phyloP scores from a whole-genome alignment of 2,797 vertebrate species.

The Cyclopterus lumpus region DNA sequence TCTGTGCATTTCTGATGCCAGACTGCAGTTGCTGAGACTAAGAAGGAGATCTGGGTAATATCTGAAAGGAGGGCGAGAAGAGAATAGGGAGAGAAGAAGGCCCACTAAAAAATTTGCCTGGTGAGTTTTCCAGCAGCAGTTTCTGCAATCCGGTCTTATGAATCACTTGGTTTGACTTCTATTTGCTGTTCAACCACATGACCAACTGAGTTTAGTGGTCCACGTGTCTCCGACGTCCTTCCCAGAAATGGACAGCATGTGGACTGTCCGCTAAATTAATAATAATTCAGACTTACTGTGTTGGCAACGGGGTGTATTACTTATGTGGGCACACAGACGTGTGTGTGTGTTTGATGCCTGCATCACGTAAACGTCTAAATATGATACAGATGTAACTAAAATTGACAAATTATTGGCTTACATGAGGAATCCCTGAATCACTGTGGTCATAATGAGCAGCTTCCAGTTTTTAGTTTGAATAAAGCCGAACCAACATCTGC shows the following conservation, averaged over 20 bases:
- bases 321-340: constrained; percentile 12
- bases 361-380: neutral
- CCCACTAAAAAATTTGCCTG: constrained; percentile 9
- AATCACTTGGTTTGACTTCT: constrained; percentile 43
- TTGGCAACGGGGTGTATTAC: constrained; percentile 4
- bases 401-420: neutral
- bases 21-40: constrained; percentile 1
- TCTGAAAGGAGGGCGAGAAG: constrained; percentile 24
- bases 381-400: constrained; percentile 1
- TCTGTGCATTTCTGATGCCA: constrained; percentile 12
- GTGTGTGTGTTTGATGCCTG: constrained; percentile 6
- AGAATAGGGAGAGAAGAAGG: neutral
- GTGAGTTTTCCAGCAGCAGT: constrained; percentile 4
- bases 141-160: neutral
- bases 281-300: constrained; percentile 15
- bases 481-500: neutral
- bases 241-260: constrained; percentile 3
- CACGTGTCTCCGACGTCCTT: constrained; percentile 8
- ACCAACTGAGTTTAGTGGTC: constrained; percentile 3
- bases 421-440: neutral
- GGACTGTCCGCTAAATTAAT: constrained; percentile 7
- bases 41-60: constrained; percentile 8
- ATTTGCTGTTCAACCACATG: constrained; percentile 38
- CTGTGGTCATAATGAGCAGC: neutral
- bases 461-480: constrained; percentile 1